Evolutionary conservation across 2,113 vertebrate genomes (phyloP), one percentile per base, ranked within the genome.

Genomic region (Melanerpes aurifrons): DNA sequence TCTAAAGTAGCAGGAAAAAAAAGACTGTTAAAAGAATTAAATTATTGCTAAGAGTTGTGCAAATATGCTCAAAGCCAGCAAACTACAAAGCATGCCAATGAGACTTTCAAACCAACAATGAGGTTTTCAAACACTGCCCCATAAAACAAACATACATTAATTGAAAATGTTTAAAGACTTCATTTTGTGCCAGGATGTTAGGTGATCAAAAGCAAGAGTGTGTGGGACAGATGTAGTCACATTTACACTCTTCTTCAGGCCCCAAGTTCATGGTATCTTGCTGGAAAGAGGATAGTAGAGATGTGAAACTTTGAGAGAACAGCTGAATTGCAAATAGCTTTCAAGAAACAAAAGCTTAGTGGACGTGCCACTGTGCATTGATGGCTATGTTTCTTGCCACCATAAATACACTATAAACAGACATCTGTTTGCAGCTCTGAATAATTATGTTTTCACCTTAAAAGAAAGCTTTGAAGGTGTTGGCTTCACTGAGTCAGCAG

Each of bases 91-190:
- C 31, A 70, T 12, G 13, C 35, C n/a, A 90, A 68, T 6, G 13
- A 77, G 9, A 75, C 54, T 22, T 18, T 53, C 22, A 83, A 71
- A 81, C 11, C 48, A 82, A 45, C 45, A 22, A 50, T 22, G 48
- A 22, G 20, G 22, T 50, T 50, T 50, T 73, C n/a, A 9, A 16
- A 75, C 25, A 31, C 20, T 63, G 17, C 15, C 64, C 25, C 69
- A 43, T 72, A 89, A 91, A 90, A 40, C 37, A 92, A 89, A 93
- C 16, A 82, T 59, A 82, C 67, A 48, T 64, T 16, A 66, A 75
- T 28, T 79, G 48, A 31, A 59, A 74, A n/a, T 31, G 73, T 15
- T 90, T 12, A 26, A 70, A 80, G 57, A 59, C 57, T 72, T 48
- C 7, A 5, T 47, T 73, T 35, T 87, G 71, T 82, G 37, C 18